Percentiles rank a stretch among this genome's conserved stretches.
Conservation (phyloP, 2,113 vertebrate genomes). For the Eulemur macaco region DNA sequence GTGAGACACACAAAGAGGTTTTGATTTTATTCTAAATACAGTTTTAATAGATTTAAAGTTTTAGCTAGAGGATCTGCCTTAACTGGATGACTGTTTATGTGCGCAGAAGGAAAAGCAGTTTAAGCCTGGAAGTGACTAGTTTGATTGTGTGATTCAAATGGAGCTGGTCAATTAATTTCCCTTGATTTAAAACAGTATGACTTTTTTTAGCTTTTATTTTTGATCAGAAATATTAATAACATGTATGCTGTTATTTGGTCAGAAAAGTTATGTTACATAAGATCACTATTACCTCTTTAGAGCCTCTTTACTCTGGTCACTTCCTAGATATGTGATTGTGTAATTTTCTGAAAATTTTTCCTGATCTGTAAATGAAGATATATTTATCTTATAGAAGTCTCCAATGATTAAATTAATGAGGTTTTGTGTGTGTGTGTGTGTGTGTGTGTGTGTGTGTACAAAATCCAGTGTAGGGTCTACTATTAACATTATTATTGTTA, state of each 20-base stretch:
- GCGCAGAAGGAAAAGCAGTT: not conserved
- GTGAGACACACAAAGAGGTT: not conserved
- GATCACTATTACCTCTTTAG: not conserved
- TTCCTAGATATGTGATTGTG: not conserved
- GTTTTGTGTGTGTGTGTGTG: not conserved
- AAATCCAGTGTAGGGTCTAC: not conserved
- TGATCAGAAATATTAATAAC: not conserved
- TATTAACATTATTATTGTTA: not conserved
- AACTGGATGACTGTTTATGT: not conserved
- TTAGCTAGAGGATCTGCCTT: not conserved
- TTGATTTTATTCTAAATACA: not conserved
- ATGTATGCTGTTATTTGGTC: not conserved
- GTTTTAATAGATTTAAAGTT: not conserved
- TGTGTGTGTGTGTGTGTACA: not conserved
- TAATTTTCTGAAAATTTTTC: not conserved
- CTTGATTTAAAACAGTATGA: not conserved
- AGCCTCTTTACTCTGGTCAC: not conserved
- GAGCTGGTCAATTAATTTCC: not conserved
- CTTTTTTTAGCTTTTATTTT: not conserved
- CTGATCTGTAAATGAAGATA: not conserved
- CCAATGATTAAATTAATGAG: not conserved
- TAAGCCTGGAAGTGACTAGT: not conserved
- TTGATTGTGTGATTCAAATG: not conserved
- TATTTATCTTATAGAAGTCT: not conserved
- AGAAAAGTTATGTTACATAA: not conserved